Conservation (phyloP, 2,797 vertebrate species). For the Oreochromis mossambicus region DNA sequence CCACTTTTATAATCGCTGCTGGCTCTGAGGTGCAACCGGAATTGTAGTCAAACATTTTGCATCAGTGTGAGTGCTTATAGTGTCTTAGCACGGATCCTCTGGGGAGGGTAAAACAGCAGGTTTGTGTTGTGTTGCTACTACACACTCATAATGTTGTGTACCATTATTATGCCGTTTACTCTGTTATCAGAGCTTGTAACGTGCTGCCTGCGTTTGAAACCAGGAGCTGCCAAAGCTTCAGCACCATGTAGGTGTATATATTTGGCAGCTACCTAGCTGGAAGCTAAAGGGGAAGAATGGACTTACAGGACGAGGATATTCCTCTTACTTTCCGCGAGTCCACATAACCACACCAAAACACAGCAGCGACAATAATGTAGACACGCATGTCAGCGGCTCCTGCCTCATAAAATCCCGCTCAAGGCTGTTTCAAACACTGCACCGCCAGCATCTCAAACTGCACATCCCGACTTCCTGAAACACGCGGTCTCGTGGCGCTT, state of each 20-base stretch:
- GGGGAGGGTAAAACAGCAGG: neutral
- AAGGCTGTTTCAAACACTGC: slow-evolving; percentile 17
- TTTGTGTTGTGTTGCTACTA: neutral
- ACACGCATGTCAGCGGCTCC: slow-evolving; percentile 47
- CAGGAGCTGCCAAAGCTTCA: neutral
- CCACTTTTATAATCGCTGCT: neutral
- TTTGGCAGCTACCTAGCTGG: neutral
- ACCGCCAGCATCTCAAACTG: neutral
- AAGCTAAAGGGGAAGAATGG: slow-evolving; percentile 21
- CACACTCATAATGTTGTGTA: neutral
- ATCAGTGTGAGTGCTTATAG: neutral
- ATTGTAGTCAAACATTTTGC: neutral
- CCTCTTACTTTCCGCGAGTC: slow-evolving; percentile 72
- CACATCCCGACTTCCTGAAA: slow-evolving; percentile 59
- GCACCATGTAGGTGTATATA: neutral
- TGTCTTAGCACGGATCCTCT: neutral
- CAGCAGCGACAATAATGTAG: slow-evolving; percentile 33
- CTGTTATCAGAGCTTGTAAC: neutral
- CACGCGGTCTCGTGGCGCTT: slow-evolving; percentile 37
- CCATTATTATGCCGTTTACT: neutral
- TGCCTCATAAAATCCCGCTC: slow-evolving; percentile 7
- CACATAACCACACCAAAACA: slow-evolving; percentile 44
- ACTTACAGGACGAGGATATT: slow-evolving; percentile 77
- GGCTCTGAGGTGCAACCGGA: neutral
- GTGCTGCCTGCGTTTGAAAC: neutral